These are phyloP conservation scores for Dicerorhinus sumatrensis DNA, from an alignment of 2,113 vertebrate genomes.

Conservation along the genomic window DNA sequence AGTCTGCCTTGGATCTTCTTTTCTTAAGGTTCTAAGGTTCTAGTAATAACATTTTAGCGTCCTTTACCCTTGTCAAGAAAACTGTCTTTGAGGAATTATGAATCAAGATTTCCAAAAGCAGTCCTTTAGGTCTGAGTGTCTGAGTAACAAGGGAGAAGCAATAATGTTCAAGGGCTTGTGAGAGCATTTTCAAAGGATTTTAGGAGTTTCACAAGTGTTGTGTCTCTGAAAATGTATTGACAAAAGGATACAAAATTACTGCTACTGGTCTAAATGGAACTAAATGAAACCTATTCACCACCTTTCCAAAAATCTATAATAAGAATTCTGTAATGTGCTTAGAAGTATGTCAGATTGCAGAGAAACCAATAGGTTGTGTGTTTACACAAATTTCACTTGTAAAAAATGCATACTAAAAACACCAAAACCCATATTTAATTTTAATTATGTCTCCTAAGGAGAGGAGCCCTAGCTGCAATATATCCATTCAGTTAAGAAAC, in stretches of 20 bases:
- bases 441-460: background rate
- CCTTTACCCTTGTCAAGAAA: background rate
- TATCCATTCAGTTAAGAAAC: background rate
- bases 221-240: background rate
- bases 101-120: background rate
- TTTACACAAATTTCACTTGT: background rate
- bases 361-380: background rate
- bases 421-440: background rate
- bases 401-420: background rate
- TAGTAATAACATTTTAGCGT: background rate
- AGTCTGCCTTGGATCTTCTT: background rate
- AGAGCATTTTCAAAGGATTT: background rate
- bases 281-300: background rate
- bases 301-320: background rate
- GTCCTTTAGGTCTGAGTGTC: background rate
- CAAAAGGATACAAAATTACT: background rate
- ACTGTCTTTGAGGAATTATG: background rate
- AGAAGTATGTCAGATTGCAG: background rate
- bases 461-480: background rate
- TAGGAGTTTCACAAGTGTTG: background rate
- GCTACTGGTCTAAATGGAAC: background rate
- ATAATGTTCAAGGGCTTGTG: background rate
- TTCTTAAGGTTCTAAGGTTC: background rate
- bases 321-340: background rate
- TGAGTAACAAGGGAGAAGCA: background rate